phyloP scores from a whole-genome alignment of 2,797 vertebrate species.

The Spheniscus humboldti region DNA sequence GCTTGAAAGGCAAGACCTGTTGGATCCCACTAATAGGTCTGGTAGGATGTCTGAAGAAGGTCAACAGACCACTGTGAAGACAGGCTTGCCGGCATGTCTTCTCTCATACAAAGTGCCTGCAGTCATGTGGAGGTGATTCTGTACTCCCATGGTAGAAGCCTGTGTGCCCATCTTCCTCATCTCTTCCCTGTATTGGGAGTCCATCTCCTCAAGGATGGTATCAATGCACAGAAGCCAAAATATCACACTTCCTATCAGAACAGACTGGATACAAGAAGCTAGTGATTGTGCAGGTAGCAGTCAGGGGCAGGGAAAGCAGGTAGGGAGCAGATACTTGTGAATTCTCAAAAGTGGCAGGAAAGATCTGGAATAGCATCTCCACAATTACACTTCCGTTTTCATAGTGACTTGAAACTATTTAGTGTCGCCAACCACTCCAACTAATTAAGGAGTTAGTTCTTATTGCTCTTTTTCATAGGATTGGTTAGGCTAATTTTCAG shows the following conservation, averaged over 20 bases:
- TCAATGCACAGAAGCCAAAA: not conserved
- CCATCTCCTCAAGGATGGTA: rapidly evolving
- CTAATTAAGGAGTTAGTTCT: not conserved
- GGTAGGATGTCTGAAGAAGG: not conserved
- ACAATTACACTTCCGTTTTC: not conserved
- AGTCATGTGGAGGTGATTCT: not conserved
- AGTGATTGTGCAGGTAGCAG: not conserved
- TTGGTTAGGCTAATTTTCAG: not conserved
- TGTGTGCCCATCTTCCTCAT: rapidly evolving
- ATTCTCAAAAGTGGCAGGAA: not conserved
- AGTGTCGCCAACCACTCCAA: not conserved
- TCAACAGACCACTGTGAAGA: not conserved
- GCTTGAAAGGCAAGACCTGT: not conserved
- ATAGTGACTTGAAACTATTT: not conserved
- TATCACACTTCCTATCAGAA: not conserved
- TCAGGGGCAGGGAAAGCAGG: not conserved
- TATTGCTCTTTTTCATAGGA: not conserved
- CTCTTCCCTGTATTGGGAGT: not conserved
- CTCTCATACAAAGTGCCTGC: not conserved
- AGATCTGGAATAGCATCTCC: not conserved
- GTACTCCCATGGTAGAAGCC: not conserved
- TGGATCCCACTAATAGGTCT: not conserved
- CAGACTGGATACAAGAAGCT: not conserved
- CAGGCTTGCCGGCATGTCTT: rapidly evolving
- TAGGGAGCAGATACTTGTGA: not conserved